Percentiles rank a stretch among this genome's conserved stretches.
These are phyloP conservation scores for Indri indri DNA, from an alignment of 2,113 vertebrate species.

Conservation along the genomic window DNA sequence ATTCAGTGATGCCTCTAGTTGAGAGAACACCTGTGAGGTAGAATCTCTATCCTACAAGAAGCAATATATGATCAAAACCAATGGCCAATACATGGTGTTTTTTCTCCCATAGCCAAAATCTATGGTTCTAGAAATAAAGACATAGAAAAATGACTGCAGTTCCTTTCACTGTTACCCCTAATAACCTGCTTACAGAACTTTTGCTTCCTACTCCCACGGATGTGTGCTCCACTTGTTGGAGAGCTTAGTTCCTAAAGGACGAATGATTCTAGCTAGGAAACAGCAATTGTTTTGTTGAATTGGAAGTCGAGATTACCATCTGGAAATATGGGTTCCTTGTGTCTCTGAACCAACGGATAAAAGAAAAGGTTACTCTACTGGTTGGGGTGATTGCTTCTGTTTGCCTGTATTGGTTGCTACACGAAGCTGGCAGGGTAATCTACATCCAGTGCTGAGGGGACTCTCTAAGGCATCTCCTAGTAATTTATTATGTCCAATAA, in stretches of 20 bases:
- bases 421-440: not conserved
- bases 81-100: not conserved
- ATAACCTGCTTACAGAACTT: not conserved
- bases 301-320: not conserved
- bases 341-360: not conserved
- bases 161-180: not conserved
- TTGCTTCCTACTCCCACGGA: not conserved
- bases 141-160: not conserved
- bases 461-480: not conserved
- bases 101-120: not conserved
- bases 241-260: not conserved
- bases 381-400: not conserved
- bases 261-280: not conserved
- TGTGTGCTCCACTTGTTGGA: not conserved
- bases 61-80: not conserved
- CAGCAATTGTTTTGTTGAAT: not conserved
- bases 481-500: not conserved
- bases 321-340: not conserved
- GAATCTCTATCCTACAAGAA: not conserved
- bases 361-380: not conserved
- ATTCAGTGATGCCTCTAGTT: not conserved
- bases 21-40: not conserved
- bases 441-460: not conserved
- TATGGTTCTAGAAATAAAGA: not conserved
- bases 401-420: not conserved